These are phyloP conservation scores for Nasonia longicornis DNA, from an alignment of 1,140 invertebrate genomes.

Conservation along the genomic window DNA sequence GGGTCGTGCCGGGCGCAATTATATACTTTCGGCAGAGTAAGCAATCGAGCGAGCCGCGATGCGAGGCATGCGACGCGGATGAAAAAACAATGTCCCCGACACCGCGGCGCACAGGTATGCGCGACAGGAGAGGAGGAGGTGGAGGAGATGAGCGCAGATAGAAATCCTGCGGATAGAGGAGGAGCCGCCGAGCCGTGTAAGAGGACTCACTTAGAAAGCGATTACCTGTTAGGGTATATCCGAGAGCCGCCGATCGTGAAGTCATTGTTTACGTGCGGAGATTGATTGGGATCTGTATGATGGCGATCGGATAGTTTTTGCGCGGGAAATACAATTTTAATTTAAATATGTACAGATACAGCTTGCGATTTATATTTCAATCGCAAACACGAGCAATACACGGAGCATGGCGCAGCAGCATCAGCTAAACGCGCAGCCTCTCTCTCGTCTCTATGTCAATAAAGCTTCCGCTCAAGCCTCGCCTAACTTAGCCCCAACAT, in stretches of 20 bases:
- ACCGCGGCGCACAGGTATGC: neutral
- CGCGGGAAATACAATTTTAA: too few relatives aligned
- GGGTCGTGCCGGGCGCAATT: neutral
- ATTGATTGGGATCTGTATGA: too few relatives aligned
- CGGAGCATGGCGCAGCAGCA: too few relatives aligned
- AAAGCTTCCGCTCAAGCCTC: too few relatives aligned
- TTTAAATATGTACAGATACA: too few relatives aligned
- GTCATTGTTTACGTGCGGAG: neutral
- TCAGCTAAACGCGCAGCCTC: too few relatives aligned
- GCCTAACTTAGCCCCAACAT: too few relatives aligned
- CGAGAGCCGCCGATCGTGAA: neutral
- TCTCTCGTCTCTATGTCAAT: too few relatives aligned
- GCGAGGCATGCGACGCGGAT: neutral
- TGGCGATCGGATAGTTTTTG: too few relatives aligned
- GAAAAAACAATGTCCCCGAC: neutral
- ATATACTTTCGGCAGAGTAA: conserved; percentile 19
- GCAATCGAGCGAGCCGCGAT: conserved; percentile 3
- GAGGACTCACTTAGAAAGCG: conserved; percentile 31
- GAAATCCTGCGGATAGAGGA: conserved; percentile 41
- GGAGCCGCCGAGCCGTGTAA: conserved; percentile 26
- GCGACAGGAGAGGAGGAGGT: neutral
- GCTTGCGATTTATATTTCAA: too few relatives aligned
- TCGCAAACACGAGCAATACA: too few relatives aligned
- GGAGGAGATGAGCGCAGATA: conserved; percentile 46
- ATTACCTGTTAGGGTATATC: neutral